Base-by-base conservation (phyloP, 2,888 invertebrate species). In the Aleiodes testaceus region DNA sequence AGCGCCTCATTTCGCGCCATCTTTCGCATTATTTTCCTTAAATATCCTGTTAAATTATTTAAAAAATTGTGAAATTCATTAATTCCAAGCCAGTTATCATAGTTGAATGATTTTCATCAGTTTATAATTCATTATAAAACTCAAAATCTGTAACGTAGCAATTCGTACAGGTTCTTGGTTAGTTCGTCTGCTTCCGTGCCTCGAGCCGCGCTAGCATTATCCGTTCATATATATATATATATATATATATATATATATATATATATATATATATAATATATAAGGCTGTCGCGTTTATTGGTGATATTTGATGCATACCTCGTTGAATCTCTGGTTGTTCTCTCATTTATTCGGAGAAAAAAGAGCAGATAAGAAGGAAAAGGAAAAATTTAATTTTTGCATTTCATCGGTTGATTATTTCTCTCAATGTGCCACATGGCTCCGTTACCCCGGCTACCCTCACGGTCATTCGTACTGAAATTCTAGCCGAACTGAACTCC, bases 1-100 rank as follows among this genome's bases (percentile, higher is more conserved):
- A 73, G 66, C 74, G 78, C 77, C 59, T 79, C 79, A 80, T 84
- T 85, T 88, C 88, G 89, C 90, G 89, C 90, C 89, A 90, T 89
- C 89, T 89, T 89, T 76, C 74, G 72, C 72, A 72, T 75, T 79
- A 79, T 80, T 80, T 79, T 77, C 74, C 49, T 74, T 59, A 78
- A 77, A 75, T 74, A 66, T 69, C 66, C 61, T 66, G 7, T 65
- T 64, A 49, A 50, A 59, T 42, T 22, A 47, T 20, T 53, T 59
- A 72, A 68, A 69, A 45, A 18, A 55, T 55, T 26, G 14, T 45
- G 11, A 47, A 16, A n/a, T 6, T 16, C 18, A 36, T 42, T 4
- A 11, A 6, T 12, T 12, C 16, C 1, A 30, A 18, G 12, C 42
- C 16, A 12, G 22, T n/a, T 44, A 42, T 52, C 20, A n/a, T 30